Percentiles rank a stretch among this genome's conserved stretches.
These are phyloP conservation scores for Willowsia nigromaculata DNA, from an alignment of 2,888 invertebrate genomes.

Conservation along the genomic window DNA sequence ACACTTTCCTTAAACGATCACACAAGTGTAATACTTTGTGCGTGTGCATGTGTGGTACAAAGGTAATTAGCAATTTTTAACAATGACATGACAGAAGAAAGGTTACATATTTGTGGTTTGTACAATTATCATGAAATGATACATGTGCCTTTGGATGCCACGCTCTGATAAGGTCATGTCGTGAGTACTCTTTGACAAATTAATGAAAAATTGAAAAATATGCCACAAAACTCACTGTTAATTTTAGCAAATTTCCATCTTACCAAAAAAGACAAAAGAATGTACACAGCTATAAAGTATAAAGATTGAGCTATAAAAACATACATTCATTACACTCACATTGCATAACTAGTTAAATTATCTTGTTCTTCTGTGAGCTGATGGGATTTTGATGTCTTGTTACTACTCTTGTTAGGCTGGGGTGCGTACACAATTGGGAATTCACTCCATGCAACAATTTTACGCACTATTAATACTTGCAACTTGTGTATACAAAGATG, in stretches of 20 bases:
- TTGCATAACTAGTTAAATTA: background rate
- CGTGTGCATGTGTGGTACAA: background rate
- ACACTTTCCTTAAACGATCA: background rate
- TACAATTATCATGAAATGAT: background rate
- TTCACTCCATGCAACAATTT: background rate
- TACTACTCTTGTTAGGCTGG: background rate
- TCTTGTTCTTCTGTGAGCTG: background rate
- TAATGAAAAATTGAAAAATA: background rate
- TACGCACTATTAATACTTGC: conserved; percentile 20
- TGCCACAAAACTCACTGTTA: background rate
- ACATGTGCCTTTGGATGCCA: background rate
- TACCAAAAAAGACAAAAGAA: background rate
- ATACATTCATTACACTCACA: background rate
- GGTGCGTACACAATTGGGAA: background rate
- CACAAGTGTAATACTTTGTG: background rate
- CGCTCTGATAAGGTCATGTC: conserved; percentile 33
- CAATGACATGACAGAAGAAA: background rate
- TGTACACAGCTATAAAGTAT: too few relatives aligned
- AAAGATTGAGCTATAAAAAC: background rate
- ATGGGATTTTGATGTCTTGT: conserved; percentile 10
- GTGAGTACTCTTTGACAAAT: conserved; percentile 12
- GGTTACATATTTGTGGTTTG: background rate
- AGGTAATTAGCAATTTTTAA: background rate
- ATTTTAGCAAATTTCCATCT: background rate
- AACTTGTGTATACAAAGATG: background rate